These are phyloP conservation scores for Cyclopterus lumpus DNA, from an alignment of 2,797 vertebrate genomes.

Conservation along the genomic window DNA sequence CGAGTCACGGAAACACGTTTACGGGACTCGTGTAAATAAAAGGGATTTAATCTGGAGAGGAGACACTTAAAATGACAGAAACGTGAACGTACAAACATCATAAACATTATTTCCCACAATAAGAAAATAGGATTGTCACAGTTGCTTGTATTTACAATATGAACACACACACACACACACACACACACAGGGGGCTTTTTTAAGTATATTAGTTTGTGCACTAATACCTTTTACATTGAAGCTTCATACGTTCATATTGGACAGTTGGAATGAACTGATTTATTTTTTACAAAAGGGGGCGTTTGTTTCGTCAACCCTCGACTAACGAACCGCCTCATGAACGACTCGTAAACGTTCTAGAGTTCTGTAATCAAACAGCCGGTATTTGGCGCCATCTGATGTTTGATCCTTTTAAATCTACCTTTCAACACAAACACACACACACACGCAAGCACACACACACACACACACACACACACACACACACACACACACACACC, in stretches of 20 bases:
- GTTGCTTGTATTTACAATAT: conserved; percentile 61
- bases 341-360: too few species aligned
- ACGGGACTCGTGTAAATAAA: neutral
- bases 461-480: too few species aligned
- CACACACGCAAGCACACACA: too few species aligned
- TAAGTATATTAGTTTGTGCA: neutral
- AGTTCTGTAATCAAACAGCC: neutral
- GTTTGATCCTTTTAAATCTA: too few species aligned
- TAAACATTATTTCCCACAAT: conserved; percentile 19
- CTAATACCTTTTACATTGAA: neutral
- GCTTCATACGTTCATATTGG: neutral
- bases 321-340: too few species aligned
- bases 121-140: conserved; percentile 64
- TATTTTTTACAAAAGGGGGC: too few species aligned
- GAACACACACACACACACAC: conserved; percentile 13
- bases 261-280: too few species aligned
- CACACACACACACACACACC: too few species aligned
- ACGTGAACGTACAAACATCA: conserved; percentile 11
- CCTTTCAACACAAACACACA: too few species aligned
- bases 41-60: neutral
- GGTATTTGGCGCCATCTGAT: too few species aligned
- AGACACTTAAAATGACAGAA: neutral
- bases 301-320: too few species aligned
- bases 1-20: neutral
- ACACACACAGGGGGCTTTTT: neutral